phyloP scores from a whole-genome alignment of 2,113 vertebrate species.

The Hylia prasina region DNA sequence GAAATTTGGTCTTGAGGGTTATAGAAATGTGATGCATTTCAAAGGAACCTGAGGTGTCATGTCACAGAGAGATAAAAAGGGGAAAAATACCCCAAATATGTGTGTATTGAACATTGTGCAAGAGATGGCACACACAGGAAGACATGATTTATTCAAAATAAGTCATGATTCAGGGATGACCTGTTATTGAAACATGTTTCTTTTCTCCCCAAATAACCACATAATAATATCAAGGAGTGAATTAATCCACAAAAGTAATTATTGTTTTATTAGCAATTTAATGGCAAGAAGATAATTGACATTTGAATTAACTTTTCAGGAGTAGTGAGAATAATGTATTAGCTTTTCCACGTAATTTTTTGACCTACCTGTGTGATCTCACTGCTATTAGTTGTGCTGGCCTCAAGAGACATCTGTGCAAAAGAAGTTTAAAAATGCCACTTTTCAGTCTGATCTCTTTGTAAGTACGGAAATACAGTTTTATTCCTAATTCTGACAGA shows the following conservation, averaged over 20 bases:
- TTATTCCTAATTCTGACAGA: background rate
- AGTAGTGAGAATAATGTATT: background rate
- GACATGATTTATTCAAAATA: background rate
- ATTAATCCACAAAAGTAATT: background rate
- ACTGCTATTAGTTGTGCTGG: background rate
- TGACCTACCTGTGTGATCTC: background rate
- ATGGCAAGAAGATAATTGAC: conserved; percentile 5
- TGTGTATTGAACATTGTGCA: background rate
- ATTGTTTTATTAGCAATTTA: background rate
- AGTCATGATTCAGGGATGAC: background rate
- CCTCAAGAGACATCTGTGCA: background rate
- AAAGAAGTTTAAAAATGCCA: background rate
- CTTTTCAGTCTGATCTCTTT: background rate
- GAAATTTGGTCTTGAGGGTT: background rate
- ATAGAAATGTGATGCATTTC: background rate
- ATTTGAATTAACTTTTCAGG: background rate
- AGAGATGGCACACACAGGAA: background rate
- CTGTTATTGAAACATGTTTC: background rate
- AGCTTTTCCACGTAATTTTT: background rate
- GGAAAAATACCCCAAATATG: rapidly evolving
- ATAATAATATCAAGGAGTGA: background rate
- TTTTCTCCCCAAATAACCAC: background rate
- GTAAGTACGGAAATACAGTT: background rate
- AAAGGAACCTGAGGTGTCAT: background rate
- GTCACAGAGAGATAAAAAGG: background rate